phyloP scores from a whole-genome alignment of 2,113 vertebrate genomes.

The Podiceps cristatus region DNA sequence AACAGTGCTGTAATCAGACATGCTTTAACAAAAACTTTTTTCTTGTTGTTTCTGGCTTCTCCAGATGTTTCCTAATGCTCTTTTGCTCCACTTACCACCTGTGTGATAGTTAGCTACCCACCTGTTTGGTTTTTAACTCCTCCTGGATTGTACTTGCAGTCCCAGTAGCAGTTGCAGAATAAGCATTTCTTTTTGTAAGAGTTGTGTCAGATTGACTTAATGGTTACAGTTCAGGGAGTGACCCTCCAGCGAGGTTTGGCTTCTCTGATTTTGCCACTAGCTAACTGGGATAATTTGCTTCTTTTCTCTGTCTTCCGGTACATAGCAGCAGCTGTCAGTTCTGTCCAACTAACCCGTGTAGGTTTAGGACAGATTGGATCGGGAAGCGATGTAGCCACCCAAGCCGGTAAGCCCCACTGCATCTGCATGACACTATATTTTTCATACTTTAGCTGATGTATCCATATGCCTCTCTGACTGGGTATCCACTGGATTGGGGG shows the following conservation, averaged over 20 bases:
- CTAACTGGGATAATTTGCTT: not conserved
- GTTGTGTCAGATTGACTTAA: not conserved
- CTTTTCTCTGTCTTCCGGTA: not conserved
- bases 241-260: not conserved
- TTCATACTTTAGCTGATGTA: not conserved
- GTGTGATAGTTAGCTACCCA: not conserved
- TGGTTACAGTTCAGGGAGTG: not conserved
- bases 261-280: not conserved
- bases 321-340: not conserved
- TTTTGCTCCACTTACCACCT: not conserved
- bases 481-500: not conserved
- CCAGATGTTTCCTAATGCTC: not conserved
- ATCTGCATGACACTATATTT: not conserved
- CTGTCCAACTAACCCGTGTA: not conserved
- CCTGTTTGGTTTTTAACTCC: not conserved
- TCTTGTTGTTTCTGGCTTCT: not conserved
- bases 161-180: not conserved
- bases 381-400: not conserved
- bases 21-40: not conserved
- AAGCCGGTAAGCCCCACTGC: not conserved
- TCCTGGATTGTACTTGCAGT: not conserved
- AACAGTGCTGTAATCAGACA: not conserved
- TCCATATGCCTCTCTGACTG: not conserved
- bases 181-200: not conserved
- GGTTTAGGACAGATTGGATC: not conserved